A percentile compares a stretch with the other conserved stretches of the same genome.
Conservation (phyloP, 2,113 vertebrate species). For the human region GRCh38 chr15:70929001-70929500, state of each 20-base stretch:
- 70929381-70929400: neutral
- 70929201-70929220: neutral
- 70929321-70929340: neutral
- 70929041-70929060: neutral
- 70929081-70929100: neutral
- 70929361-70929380: neutral
- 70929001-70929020: neutral
- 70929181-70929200: neutral
- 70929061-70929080: neutral
- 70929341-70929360: neutral
- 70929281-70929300: no score
- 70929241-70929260: neutral
- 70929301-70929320: neutral
- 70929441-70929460: neutral
- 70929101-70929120: neutral
- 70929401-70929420: neutral
- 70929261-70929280: neutral
- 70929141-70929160: slow-evolving; percentile 11
- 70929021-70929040: neutral
- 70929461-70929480: neutral
- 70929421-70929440: neutral
- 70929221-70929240: neutral
- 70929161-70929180: neutral
- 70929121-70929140: neutral
- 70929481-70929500: neutral